Percentiles rank a stretch among this genome's conserved stretches.
phyloP scores from a whole-genome alignment of 2,113 vertebrate species.

The Alethe diademata region DNA sequence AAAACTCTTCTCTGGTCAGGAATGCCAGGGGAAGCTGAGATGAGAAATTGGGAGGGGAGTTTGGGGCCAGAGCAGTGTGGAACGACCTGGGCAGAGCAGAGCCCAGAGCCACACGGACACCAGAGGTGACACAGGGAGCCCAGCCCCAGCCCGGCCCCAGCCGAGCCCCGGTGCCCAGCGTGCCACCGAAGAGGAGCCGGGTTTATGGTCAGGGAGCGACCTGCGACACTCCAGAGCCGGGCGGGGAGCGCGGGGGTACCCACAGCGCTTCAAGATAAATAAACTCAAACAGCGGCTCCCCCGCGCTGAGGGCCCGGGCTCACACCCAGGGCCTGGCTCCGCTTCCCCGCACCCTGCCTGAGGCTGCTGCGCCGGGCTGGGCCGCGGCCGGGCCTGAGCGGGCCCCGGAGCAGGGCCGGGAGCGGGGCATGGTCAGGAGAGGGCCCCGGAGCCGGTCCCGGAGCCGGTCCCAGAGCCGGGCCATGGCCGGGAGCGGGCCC shows the following conservation, averaged over 20 bases:
- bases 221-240: neutral
- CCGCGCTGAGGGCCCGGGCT: neutral
- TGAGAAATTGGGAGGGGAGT: neutral
- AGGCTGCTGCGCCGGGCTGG: neutral
- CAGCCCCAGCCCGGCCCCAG: neutral
- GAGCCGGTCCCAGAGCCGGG: too few relatives aligned
- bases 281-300: fast-evolving
- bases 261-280: fast-evolving
- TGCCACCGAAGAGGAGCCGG: conserved; percentile 67
- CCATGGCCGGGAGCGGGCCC: too few relatives aligned
- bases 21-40: fast-evolving
- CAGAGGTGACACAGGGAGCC: fast-evolving
- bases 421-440: too few relatives aligned
- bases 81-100: neutral
- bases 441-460: too few relatives aligned
- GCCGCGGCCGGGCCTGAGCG: too few relatives aligned
- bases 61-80: fast-evolving
- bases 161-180: neutral
- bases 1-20: neutral
- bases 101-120: neutral
- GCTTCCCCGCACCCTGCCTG: neutral
- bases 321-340: neutral
- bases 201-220: neutral
- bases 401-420: too few relatives aligned
- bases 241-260: neutral